Base-by-base conservation (phyloP, 2,797 vertebrate genomes). In the Pangasius mekongensis region DNA sequence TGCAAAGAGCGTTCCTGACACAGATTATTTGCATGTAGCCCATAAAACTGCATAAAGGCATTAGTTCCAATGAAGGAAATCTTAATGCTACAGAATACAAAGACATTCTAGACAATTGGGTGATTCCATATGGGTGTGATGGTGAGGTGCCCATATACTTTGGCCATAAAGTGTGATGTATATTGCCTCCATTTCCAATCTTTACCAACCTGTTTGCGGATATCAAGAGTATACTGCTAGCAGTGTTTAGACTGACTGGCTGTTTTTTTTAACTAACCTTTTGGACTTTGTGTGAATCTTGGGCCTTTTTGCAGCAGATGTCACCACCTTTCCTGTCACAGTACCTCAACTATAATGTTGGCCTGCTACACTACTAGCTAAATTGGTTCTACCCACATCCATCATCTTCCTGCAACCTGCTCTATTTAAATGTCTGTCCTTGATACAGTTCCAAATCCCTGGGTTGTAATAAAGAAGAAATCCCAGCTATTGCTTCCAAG, bases 401-500 rank as follows among this genome's bases (percentile, higher is more conserved):
- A 58, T 74, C 56, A 81, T 58, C 7, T 54, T 88, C 47, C 56
- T 85, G 76, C 60, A 88, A 83, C 36, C 82, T 58, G 49, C 27
- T 85, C 36, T 62, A 62, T 13, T 89, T 73, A 77, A 87, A 86
- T 71, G 62, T 49, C 39, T 20, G 49, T 88, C 74, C 83, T 76
- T 76, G 62, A 71, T 87, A 13, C 14, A 49, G 86, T 30, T 88
- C 52, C 83, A 77, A 83, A 84, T 89, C 86, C 83, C 87, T 9
- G 27, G 54, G 69, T 30, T 69, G 84, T 83, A 71, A 90, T 92
- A 93, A 83, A 86, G 56, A 73, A 86, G 84, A 93, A 93, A 92
- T 94, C 90, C 91, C 91, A 47, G 78, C 85, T 73, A 90, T 78
- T 73, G 91, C 88, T 91, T 94, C 93, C 93, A 93, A 94, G 90